Base-by-base conservation (phyloP, 2,797 vertebrate species). In the Lophotriccus pileatus region DNA sequence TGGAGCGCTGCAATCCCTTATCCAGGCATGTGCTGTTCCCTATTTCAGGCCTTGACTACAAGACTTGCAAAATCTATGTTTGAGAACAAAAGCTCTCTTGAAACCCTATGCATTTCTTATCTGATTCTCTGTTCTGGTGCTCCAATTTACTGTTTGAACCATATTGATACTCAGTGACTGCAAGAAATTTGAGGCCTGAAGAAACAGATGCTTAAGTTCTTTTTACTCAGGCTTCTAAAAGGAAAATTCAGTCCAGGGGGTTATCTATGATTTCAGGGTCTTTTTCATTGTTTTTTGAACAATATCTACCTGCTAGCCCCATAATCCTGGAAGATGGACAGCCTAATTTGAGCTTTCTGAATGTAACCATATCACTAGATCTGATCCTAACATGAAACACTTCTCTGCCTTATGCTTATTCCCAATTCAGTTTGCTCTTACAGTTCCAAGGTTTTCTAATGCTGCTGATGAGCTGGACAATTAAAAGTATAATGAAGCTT, bases 221-320 rank as follows among this genome's bases (percentile, higher is more conserved):
- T 92, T 7, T 22, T 47, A 8, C 3, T 30, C 34, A 20, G n/a
- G 11, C 36, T 63, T 81, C 14, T 18, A 44, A 21, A 1, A 23
- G 22, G 8, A 0, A 27, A 60, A 52, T 5, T 56, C 9, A 21
- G n/a, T 63, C 23, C 6, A 46, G 10, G 7, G 8, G 1, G 23
- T 84, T 62, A 22, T 8, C 39, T 67, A 7, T 81, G 15, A 13
- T 28, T 74, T 84, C 10, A 49, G 32, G 8, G 64, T 12, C 5
- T 36, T 53, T 69, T 76, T 9, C 4, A 4, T 6, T 78, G n/a
- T 15, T 23, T 11, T 17, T 90, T n/a, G 30, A 60, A 10, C 23
- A 68, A 1, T 3, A 8, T 19, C 13, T 88, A 15, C 12, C 3
- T 72, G 30, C 18, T 70, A 1, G 39, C 28, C 5, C 23, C 3